Base-by-base conservation (phyloP, 2,797 vertebrate species). In the Sciaenops ocellatus region DNA sequence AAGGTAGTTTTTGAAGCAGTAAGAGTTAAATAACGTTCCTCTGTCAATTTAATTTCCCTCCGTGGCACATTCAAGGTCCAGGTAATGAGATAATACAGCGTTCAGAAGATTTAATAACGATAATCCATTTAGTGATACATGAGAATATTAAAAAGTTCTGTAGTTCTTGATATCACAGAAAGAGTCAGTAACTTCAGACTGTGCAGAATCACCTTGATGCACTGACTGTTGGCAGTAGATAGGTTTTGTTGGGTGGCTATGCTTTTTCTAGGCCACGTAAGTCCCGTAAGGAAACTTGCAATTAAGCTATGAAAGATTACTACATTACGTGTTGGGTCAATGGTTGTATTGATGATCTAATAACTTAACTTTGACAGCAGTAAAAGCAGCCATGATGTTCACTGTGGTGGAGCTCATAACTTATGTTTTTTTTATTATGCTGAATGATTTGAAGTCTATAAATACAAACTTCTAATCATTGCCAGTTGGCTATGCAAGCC, bases 81-180 rank as follows among this genome's bases (percentile, higher is more conserved):
- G 30, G 41, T 81, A 77, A 85, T 84, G 42, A 76, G 61, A 85
- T 84, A 69, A 85, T 24, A 59, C 55, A 65, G 24, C 22, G 20
- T 44, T 24, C 22, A 69, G 42, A 26, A 67, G 69, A 83, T 48
- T 79, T 59, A 80, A 81, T 87, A 73, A 78, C 4, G 28, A 59
- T 55, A 34, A 55, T 63, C 17, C 15, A 66, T 74, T 84, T 64
- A 57, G 51, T 42, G 52, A 66, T 59, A 51, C 20, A 64, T 20
- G 15, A 48, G 22, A 68, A 74, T 74, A 63, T 64, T 60, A 63
- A 47, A 68, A 55, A 65, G 34, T 18, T 22, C 41, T 46, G 52
- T 60, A 30, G 59, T 61, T 61, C 51, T 51, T 52, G 30, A 41
- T 61, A 5, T 75, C 34, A 46, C 15, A 41, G 3, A 56, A 52